Conservation (phyloP, 2,888 invertebrate species). For the Hirtodrosophila confusa region DNA sequence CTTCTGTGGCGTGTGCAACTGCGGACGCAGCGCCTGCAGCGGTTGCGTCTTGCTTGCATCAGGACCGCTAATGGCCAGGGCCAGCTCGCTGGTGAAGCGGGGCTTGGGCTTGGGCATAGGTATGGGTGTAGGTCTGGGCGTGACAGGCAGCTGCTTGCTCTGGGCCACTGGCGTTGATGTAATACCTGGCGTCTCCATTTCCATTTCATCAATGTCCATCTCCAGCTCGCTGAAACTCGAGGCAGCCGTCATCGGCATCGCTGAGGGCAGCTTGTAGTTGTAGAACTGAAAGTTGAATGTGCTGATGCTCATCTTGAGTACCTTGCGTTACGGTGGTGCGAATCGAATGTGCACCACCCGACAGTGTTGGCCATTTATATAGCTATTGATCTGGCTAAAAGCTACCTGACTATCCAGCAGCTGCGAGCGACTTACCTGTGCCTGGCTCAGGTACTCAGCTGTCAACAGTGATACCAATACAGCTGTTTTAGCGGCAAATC, state of each 20-base stretch:
- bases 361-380: slow-evolving; percentile 14
- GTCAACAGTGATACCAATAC: too few species aligned
- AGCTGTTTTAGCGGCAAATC: too few species aligned
- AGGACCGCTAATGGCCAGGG: slow-evolving; percentile 31
- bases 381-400: background rate
- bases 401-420: slow-evolving; percentile 3
- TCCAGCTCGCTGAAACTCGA: slow-evolving; percentile 59
- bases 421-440: background rate
- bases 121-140: too few species aligned
- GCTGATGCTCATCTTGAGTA: slow-evolving; percentile 64
- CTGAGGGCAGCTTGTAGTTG: slow-evolving; percentile 59
- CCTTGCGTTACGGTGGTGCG: slow-evolving; percentile 4
- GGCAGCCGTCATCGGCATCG: slow-evolving; percentile 33
- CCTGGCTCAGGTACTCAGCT: slow-evolving; percentile 24
- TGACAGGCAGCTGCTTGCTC: slow-evolving; percentile 13
- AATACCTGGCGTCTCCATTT: slow-evolving; percentile 26
- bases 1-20: slow-evolving; percentile 61
- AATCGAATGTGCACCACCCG: slow-evolving; percentile 34
- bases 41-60: slow-evolving; percentile 14
- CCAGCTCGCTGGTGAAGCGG: slow-evolving; percentile 44
- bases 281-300: slow-evolving; percentile 73
- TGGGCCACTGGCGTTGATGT: slow-evolving; percentile 60
- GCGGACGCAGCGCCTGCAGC: slow-evolving; percentile 53
- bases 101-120: slow-evolving; percentile 37
- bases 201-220: slow-evolving; percentile 75